phyloP scores from a whole-genome alignment of 2,888 invertebrate genomes.

The Metopia argyrocephala region DNA sequence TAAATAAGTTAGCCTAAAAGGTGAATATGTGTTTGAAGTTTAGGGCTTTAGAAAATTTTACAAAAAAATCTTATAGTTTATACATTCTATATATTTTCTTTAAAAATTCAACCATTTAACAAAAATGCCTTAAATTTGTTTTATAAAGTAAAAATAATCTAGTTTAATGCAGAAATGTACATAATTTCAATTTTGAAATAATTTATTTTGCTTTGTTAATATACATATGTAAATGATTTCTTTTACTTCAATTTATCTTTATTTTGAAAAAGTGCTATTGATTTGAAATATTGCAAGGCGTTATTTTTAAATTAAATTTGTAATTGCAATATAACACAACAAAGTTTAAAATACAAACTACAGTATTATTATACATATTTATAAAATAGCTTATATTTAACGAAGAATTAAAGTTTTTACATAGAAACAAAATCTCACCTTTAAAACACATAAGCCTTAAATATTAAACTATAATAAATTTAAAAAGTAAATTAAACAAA shows the following conservation, averaged over 20 bases:
- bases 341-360: constrained; percentile 36
- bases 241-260: constrained; percentile 50
- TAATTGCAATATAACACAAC: constrained; percentile 54
- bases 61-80: constrained; percentile 28
- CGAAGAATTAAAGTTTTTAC: constrained; percentile 21
- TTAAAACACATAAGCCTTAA: constrained; percentile 51
- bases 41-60: constrained; percentile 40
- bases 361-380: constrained; percentile 37
- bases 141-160: constrained; percentile 21
- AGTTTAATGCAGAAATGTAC: constrained; percentile 37
- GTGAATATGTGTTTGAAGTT: constrained; percentile 44
- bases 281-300: constrained; percentile 31
- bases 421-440: constrained; percentile 42
- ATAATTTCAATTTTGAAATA: constrained; percentile 48
- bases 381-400: constrained; percentile 31
- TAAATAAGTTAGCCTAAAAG: constrained; percentile 38
- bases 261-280: constrained; percentile 41
- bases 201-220: constrained; percentile 62
- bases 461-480: background rate
- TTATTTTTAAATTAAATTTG: constrained; percentile 43
- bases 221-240: constrained; percentile 36
- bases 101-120: constrained; percentile 41
- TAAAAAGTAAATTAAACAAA: background rate
- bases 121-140: constrained; percentile 25
- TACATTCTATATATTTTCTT: constrained; percentile 31